Percentiles rank a stretch among this genome's conserved stretches.
phyloP scores from a whole-genome alignment of 1,140 invertebrate species.

The Colletes gigas region DNA sequence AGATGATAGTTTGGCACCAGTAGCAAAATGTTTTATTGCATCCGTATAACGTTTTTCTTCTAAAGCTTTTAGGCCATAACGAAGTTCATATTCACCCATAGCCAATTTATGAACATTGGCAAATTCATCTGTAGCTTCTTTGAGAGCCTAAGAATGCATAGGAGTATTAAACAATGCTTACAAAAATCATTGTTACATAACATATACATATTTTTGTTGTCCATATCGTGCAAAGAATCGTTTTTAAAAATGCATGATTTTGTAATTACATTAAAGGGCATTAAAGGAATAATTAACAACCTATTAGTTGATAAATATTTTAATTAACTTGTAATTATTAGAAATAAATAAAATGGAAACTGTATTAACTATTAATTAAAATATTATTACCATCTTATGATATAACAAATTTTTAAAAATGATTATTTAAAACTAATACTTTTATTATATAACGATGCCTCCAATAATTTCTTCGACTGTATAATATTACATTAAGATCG shows the following conservation, averaged over 20 bases:
- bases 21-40: slow-evolving; percentile 78
- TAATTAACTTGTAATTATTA: background rate
- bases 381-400: no score
- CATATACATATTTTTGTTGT: background rate
- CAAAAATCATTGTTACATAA: background rate
- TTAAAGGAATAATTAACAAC: background rate
- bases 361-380: no score
- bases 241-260: background rate
- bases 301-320: background rate
- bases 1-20: slow-evolving; percentile 82
- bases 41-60: slow-evolving; percentile 72
- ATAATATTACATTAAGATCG: background rate
- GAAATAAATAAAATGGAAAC: background rate
- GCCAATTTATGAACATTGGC: slow-evolving; percentile 63
- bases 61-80: slow-evolving; percentile 74
- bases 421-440: no score
- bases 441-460: no score
- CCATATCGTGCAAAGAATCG: background rate
- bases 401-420: no score
- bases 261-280: background rate
- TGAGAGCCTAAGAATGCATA: slow-evolving; percentile 62
- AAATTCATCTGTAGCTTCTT: slow-evolving; percentile 68
- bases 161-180: background rate
- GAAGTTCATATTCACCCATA: slow-evolving; percentile 76
- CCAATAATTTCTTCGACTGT: background rate